Evolutionary conservation across 2,888 invertebrate genomes (phyloP), one percentile per base, ranked within the genome.

Genomic region (Altica lythri): DNA sequence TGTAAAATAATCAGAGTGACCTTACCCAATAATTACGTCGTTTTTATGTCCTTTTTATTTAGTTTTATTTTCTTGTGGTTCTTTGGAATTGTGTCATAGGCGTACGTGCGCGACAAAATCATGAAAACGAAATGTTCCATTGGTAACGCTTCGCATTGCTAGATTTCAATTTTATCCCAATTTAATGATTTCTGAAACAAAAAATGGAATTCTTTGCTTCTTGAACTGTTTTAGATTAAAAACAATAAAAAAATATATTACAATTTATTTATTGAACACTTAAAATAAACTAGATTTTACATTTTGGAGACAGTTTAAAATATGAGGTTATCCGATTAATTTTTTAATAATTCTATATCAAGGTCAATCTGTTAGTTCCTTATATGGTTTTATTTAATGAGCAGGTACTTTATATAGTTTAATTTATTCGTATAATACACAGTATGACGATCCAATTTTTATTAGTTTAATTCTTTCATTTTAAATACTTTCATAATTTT

Each of bases 1-100:
- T 68, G 69, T 69, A 64, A 70, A 71, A 68, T 70, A 61, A 69
- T 67, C 65, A 59, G 65, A 61, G 65, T 68, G 69, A 70, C 71
- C 69, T 70, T 68, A 68, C 67, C 65, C 64, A 65, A 67, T 64
- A 64, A 61, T 61, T 61, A 56, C 59, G 47, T 57, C 52, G 57
- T 58, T 61, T 54, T 63, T 61, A 46, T 44, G 45, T 53, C 30
- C 42, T 52, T 54, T 51, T 53, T 55, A 50, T 52, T 55, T 44
- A 40, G 51, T 52, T 58, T 55, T 49, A 37, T 57, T 53, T n/a
- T 56, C 56, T 60, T 63, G 62, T 45, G 65, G 63, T 63, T 56
- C 52, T 46, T 45, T 49, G 56, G 60, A 66, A 66, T 61, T 65
- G 66, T 65, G 66, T 66, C 66, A 64, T 56, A 65, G 57, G 50